phyloP scores from a whole-genome alignment of 2,888 invertebrate species.

The Strigamia maritima region DNA sequence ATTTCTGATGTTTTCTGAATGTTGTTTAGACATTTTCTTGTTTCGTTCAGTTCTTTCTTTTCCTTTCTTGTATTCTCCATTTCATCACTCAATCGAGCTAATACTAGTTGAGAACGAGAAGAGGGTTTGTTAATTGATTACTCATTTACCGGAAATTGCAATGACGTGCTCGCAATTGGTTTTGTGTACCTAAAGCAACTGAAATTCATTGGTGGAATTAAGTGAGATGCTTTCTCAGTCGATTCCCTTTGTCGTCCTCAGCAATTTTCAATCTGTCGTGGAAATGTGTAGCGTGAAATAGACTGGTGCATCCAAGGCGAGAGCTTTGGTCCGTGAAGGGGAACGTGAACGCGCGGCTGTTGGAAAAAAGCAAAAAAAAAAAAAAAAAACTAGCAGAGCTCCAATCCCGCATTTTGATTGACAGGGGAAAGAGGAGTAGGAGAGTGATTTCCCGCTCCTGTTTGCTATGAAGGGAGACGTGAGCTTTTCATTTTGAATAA shows the following conservation, averaged over 20 bases:
- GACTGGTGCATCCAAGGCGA: slow-evolving; percentile 15
- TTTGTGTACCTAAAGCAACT: background rate
- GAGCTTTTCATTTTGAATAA: slow-evolving; percentile 13
- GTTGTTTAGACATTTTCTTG: too few species aligned
- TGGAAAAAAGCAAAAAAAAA: background rate
- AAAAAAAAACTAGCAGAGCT: background rate
- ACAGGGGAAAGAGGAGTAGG: background rate
- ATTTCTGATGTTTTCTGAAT: too few species aligned
- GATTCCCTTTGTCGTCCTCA: slow-evolving; percentile 17
- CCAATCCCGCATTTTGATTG: slow-evolving; percentile 17
- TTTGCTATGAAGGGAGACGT: background rate
- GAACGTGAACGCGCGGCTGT: background rate
- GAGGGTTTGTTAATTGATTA: background rate
- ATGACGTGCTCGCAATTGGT: background rate
- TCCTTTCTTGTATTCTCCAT: background rate
- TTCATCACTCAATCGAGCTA: too few species aligned
- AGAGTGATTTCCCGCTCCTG: slow-evolving; percentile 1
- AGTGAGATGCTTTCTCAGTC: slow-evolving; percentile 7
- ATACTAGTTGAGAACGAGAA: background rate
- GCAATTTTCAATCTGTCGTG: slow-evolving; percentile 24
- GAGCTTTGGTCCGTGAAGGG: background rate
- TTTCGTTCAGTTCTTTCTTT: too few species aligned
- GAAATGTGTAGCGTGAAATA: slow-evolving; percentile 21
- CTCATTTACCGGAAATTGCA: background rate
- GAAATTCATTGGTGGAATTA: background rate